Conservation (phyloP, 2,113 vertebrate genomes). For the Neopipo cinnamomea region DNA sequence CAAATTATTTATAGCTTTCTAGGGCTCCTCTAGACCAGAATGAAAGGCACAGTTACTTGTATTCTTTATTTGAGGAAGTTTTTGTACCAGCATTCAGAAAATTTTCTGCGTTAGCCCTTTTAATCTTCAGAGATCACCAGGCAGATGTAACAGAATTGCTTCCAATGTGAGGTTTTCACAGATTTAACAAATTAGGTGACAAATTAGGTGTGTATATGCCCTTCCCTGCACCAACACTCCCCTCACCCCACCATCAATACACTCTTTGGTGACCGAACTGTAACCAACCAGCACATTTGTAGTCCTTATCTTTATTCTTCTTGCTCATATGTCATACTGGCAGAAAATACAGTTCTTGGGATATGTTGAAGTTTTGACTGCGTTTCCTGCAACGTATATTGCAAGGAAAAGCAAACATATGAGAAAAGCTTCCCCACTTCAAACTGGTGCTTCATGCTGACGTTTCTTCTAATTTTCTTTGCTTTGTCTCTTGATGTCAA, state of each 20-base stretch:
- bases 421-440: background rate
- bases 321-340: background rate
- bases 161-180: background rate
- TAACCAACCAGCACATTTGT: background rate
- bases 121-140: background rate
- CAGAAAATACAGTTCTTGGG: background rate
- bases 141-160: background rate
- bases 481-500: background rate
- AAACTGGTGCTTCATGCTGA: background rate
- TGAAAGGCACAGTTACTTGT: background rate
- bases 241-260: background rate
- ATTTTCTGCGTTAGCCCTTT: background rate
- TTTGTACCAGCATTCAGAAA: background rate
- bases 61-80: background rate
- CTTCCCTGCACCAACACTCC: fast-evolving
- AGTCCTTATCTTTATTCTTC: background rate
- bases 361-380: background rate
- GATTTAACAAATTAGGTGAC: background rate
- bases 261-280: background rate
- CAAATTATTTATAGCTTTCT: slow-evolving; percentile 5
- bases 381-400: background rate
- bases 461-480: background rate
- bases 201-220: background rate
- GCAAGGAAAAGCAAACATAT: background rate
- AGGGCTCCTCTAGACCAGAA: background rate